phyloP scores from a whole-genome alignment of 1,140 invertebrate species.

The Drosophila tsacasi region DNA sequence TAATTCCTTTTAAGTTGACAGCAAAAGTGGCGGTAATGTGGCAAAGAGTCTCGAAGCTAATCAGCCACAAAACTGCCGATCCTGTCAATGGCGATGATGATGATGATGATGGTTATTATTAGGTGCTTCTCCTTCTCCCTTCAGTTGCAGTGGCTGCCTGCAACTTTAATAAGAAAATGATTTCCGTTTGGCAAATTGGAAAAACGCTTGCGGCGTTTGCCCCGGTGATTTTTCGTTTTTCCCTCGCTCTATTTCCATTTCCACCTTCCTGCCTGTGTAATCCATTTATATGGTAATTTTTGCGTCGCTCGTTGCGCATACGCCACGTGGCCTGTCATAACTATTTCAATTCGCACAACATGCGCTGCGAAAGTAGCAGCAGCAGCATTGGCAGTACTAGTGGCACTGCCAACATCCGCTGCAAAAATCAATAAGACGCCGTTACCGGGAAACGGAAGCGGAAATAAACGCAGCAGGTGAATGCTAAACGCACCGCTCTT shows the following conservation, averaged over 20 bases:
- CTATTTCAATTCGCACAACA: conserved; percentile 77
- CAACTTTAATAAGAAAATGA: conserved; percentile 83
- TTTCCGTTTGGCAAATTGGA: conserved; percentile 83
- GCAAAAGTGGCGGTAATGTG: conserved; percentile 75
- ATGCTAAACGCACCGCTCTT: conserved; percentile 27
- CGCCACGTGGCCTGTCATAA: conserved; percentile 65
- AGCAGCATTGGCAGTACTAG: conserved; percentile 19
- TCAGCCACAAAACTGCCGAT: conserved; percentile 55
- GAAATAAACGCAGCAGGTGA: conserved; percentile 61
- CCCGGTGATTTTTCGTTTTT: conserved; percentile 27
- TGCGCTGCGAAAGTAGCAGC: conserved; percentile 59
- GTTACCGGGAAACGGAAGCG: conserved; percentile 44
- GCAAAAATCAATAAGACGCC: conserved; percentile 57
- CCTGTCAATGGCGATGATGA: conserved; percentile 6
- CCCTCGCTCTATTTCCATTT: conserved; percentile 42
- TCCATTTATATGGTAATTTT: conserved; percentile 83
- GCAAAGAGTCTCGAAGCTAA: conserved; percentile 67
- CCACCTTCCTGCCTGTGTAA: conserved; percentile 50
- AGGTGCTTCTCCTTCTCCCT: neutral
- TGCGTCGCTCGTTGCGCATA: conserved; percentile 52
- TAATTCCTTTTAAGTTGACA: conserved; percentile 74
- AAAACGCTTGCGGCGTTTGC: conserved; percentile 72
- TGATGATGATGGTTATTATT: conserved; percentile 28
- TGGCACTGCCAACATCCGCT: neutral
- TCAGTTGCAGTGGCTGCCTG: conserved; percentile 51